phyloP scores from a whole-genome alignment of 1,140 invertebrate genomes.

The Cherax destructor region DNA sequence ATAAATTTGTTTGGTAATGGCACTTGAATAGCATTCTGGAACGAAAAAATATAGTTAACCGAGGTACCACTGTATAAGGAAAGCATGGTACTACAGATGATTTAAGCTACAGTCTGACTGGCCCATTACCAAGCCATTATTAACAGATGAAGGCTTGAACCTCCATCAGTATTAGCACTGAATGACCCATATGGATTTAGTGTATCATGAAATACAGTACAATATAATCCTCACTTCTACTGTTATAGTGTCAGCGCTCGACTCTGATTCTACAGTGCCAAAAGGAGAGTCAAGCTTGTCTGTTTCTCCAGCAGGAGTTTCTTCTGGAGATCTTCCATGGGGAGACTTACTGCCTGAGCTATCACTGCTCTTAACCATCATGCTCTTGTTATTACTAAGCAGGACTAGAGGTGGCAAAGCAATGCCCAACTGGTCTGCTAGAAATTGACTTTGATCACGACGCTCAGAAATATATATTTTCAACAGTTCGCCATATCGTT shows the following conservation, averaged over 20 bases:
- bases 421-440: slow-evolving; percentile 75
- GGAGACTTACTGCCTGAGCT: slow-evolving; percentile 10
- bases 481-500: slow-evolving; percentile 83
- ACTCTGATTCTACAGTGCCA: slow-evolving; percentile 41
- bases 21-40: too few species aligned
- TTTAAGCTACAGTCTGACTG: too few species aligned
- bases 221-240: slow-evolving; percentile 17
- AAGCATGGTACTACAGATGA: too few species aligned
- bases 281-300: slow-evolving; percentile 24
- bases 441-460: slow-evolving; percentile 77
- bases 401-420: slow-evolving; percentile 45
- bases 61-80: too few species aligned
- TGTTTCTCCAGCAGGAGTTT: not conserved
- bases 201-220: not conserved
- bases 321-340: not conserved
- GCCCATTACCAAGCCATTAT: too few species aligned
- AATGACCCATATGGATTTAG: too few species aligned
- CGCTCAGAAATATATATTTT: slow-evolving; percentile 84
- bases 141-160: too few species aligned
- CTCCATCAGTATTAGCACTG: too few species aligned
- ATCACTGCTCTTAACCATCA: not conserved
- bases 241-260: slow-evolving; percentile 46
- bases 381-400: not conserved
- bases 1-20: too few species aligned
- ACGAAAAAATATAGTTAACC: too few species aligned